phyloP scores from a whole-genome alignment of 2,888 invertebrate genomes.

The Andricus curvator region DNA sequence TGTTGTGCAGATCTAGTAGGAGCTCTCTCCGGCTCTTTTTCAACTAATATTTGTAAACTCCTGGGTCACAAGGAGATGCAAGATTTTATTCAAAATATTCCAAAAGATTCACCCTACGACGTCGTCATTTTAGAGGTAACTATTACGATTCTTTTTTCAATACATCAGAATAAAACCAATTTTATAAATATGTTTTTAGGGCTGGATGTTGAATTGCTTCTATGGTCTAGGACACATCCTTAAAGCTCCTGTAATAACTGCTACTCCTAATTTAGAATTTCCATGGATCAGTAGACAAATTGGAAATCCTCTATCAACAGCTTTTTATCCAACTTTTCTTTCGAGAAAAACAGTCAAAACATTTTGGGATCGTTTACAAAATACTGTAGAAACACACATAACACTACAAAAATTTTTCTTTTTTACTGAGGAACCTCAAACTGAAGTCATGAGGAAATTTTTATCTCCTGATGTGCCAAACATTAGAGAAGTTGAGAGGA shows the following conservation, averaged over 20 bases:
- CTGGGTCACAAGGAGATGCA: constrained; percentile 59
- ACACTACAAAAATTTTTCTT: no score
- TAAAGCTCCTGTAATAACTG: constrained; percentile 27
- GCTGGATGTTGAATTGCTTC: constrained; percentile 51
- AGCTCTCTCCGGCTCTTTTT: background rate
- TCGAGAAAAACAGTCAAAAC: constrained; percentile 16
- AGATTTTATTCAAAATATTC: background rate
- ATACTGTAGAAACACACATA: no score
- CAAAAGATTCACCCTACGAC: no score
- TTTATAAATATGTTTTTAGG: constrained; percentile 44
- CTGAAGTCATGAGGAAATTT: constrained; percentile 48
- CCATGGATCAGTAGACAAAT: no score
- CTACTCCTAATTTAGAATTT: no score
- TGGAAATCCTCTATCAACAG: no score
- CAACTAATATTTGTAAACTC: constrained; percentile 53
- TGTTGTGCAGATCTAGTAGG: background rate
- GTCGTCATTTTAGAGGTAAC: constrained; percentile 59
- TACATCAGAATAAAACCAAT: no score
- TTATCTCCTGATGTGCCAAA: constrained; percentile 65
- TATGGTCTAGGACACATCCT: constrained; percentile 48
- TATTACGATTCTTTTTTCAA: no score
- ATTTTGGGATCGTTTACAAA: no score
- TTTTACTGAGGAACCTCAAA: no score
- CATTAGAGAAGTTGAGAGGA: constrained; percentile 73
- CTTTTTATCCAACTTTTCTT: constrained; percentile 42